Evolutionary conservation across 2,888 invertebrate species (phyloP).

Genomic region (Ochropacha duplaris): DNA sequence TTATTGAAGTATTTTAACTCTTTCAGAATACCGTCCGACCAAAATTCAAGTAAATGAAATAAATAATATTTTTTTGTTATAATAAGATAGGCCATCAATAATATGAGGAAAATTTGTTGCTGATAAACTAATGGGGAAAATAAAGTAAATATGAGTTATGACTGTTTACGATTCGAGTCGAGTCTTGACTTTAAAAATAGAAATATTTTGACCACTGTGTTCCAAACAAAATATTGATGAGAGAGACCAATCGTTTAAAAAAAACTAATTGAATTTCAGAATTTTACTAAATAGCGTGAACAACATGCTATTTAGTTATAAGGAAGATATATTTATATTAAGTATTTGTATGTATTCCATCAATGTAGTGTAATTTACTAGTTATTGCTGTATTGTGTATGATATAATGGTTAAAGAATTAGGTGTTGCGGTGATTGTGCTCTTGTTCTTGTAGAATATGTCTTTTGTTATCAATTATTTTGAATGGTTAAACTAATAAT

Average conservation of each 20-base stretch:
- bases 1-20: no score
- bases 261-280: not conserved
- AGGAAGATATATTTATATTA: not conserved
- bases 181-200: not conserved
- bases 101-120: not conserved
- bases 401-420: not conserved
- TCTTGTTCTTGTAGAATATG: not conserved
- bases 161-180: not conserved
- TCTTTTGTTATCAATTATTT: not conserved
- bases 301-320: no score
- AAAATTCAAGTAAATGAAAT: not conserved
- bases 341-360: not conserved
- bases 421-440: not conserved
- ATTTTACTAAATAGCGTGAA: not conserved
- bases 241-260: no score
- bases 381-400: not conserved
- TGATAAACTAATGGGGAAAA: not conserved
- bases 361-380: not conserved
- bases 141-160: not conserved
- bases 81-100: not conserved
- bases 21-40: not conserved
- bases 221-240: no score
- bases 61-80: not conserved
- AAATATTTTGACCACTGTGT: not conserved
- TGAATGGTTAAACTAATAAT: no score